A percentile compares a stretch with the other conserved stretches of the same genome.
Evolutionary conservation across 1,140 invertebrate genomes (phyloP).

Genomic region (Rhynchophorus ferrugineus): DNA sequence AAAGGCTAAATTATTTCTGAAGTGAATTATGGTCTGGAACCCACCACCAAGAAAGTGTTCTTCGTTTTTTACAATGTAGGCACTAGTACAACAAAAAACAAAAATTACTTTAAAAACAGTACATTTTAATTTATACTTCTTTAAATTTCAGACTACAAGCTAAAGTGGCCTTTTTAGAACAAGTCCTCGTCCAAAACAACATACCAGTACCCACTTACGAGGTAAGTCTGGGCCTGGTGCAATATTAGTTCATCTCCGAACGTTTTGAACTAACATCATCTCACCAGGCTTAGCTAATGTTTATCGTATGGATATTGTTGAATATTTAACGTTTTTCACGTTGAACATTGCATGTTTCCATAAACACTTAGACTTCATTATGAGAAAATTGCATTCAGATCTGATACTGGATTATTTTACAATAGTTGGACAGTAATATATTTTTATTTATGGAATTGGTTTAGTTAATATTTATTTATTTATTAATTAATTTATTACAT

Average conservation of each 20-base stretch:
- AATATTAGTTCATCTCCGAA: neutral
- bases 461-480: conserved; percentile 6
- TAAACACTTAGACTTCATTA: too few relatives aligned
- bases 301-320: too few relatives aligned
- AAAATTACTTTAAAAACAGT: too few relatives aligned
- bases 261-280: conserved; percentile 1
- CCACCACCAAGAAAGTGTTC: neutral
- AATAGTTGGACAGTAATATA: neutral
- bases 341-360: too few relatives aligned
- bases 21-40: too few relatives aligned
- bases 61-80: neutral
- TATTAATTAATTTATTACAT: conserved; percentile 19
- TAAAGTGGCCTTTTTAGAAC: conserved; percentile 33
- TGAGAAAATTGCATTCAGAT: too few relatives aligned
- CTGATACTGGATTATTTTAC: too few relatives aligned
- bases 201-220: conserved; percentile 31
- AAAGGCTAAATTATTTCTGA: too few relatives aligned
- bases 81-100: too few relatives aligned
- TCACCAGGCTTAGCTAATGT: neutral
- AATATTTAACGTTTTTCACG: too few relatives aligned
- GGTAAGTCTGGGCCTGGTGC: conserved; percentile 22
- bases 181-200: conserved; percentile 33
- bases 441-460: neutral
- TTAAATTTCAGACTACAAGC: conserved; percentile 27
- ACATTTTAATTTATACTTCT: too few relatives aligned